Evolutionary conservation across 2,888 invertebrate genomes (phyloP), one percentile per base, ranked within the genome.

Genomic region (Vanessa cardui): DNA sequence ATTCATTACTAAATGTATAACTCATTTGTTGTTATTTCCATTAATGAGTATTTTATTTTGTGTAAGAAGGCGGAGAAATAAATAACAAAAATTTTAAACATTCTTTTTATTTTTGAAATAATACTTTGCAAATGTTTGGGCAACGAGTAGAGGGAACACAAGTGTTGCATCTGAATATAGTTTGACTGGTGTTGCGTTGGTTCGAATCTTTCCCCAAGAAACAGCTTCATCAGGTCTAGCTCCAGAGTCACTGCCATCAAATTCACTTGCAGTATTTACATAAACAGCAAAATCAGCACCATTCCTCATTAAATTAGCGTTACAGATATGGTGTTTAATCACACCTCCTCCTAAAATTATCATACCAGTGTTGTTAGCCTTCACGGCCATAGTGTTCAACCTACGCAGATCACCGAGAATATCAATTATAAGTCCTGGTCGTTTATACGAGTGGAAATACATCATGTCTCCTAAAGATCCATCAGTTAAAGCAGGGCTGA

Each of bases 251-350:
- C 98, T 99, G 0, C 98, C 99, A 92, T 99, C 99, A 93, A 96
- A 99, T 88, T 99, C 99, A 44, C 96, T 95, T 0, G 96, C 96
- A 0, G 99, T 99, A 86, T 99, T 99, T 15, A 99, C 92, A 86
- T 97, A 99, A 0, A 99, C 98, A 0, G 98, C 94, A 89, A 94
- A 99, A 86, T 99, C 98, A 0, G 99, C 98, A 18, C 99, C 99
- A 86, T 99, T 99, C 76, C 99, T 94, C 99, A 99, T 99, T 66
- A 99, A 94, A 94, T 99, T 99, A 1, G 99, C 99, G 94, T 99
- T 99, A 89, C 98, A 99, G 77, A 99, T 99, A 83, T 99, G 99
- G 90, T 99, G 99, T 88, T 99, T 99, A n/a, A 99, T 94, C 0
- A 99, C 92, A 9, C 99, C 99, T 1, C 99, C 99, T 5, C 99